phyloP scores from a whole-genome alignment of 2,113 vertebrate genomes.

The Stercorarius parasiticus region DNA sequence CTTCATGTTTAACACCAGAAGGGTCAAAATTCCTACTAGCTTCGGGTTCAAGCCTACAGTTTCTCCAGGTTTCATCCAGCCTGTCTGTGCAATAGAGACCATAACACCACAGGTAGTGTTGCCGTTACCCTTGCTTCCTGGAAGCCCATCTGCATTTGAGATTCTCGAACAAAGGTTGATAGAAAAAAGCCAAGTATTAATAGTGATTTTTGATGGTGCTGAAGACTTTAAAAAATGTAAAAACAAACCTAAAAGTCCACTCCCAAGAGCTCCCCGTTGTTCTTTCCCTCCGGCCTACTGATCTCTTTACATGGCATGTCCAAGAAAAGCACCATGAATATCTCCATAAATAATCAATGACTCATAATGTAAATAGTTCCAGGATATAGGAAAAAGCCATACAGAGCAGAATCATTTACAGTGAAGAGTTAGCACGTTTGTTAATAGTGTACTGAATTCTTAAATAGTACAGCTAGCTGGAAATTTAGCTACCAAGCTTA shows the following conservation, averaged over 20 bases:
- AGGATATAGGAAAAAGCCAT: constrained; percentile 1
- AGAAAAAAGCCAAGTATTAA: background rate
- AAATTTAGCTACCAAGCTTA: background rate
- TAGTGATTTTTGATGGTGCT: background rate
- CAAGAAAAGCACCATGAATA: constrained; percentile 35
- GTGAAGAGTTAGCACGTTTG: background rate
- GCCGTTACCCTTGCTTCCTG: rapidly evolving
- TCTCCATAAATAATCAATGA: constrained; percentile 25
- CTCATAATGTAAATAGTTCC: constrained; percentile 10
- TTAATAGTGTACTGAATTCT: background rate
- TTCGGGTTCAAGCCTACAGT: background rate
- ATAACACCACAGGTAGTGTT: rapidly evolving
- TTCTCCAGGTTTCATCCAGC: background rate
- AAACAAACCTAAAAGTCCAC: background rate
- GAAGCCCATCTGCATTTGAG: background rate
- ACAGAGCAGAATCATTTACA: background rate
- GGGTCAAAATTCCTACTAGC: background rate
- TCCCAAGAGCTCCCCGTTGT: background rate
- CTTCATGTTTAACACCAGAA: background rate
- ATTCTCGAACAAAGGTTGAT: background rate
- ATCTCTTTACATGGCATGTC: background rate
- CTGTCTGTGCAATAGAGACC: background rate
- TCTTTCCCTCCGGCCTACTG: background rate
- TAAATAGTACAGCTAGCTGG: background rate
- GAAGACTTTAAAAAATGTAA: background rate